Conservation (phyloP, 2,888 invertebrate species). For the Cactoblastis cactorum region DNA sequence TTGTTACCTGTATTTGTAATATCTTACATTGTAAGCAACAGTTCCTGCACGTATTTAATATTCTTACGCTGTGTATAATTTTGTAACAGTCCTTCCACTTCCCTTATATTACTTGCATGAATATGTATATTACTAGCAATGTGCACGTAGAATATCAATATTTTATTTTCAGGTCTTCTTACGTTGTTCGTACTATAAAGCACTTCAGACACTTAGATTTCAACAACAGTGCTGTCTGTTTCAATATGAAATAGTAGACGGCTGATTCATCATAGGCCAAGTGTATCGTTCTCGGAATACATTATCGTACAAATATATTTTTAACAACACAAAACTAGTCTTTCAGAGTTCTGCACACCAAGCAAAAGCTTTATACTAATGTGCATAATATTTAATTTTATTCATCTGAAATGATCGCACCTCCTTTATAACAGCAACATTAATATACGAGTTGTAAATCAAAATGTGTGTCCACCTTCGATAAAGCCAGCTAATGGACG, state of each 20-base stretch:
- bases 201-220: neutral
- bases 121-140: neutral
- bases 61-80: neutral
- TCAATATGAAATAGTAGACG: neutral
- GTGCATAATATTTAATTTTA: neutral
- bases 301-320: neutral
- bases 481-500: neutral
- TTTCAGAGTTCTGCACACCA: neutral
- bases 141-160: neutral
- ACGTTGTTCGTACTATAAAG: neutral
- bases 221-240: slow-evolving; percentile 6
- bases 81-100: neutral
- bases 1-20: neutral
- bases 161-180: neutral
- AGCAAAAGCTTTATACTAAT: neutral
- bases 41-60: neutral
- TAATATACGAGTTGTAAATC: neutral
- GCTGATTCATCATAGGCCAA: neutral
- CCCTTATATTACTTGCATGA: slow-evolving; percentile 3
- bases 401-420: neutral
- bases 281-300: slow-evolving; percentile 4
- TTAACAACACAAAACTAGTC: neutral
- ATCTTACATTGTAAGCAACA: neutral
- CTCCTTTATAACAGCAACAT: neutral
- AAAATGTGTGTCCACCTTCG: neutral